phyloP scores from a whole-genome alignment of 2,113 vertebrate species.

The Aythya baeri region DNA sequence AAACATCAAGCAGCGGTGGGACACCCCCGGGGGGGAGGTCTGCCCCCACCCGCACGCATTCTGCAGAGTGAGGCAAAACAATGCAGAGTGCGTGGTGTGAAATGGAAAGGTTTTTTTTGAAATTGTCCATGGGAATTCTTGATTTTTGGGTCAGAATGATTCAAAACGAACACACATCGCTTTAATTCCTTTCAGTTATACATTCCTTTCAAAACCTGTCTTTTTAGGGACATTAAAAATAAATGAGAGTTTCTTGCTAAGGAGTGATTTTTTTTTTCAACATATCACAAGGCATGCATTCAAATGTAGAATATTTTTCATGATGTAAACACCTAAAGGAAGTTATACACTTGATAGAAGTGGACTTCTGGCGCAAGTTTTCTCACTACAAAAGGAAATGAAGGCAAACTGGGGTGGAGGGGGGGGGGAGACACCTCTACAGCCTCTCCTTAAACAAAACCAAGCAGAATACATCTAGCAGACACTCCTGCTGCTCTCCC shows the following conservation, averaged over 20 bases:
- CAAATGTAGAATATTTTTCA: not conserved
- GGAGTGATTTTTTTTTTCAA: not conserved
- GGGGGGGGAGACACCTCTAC: not conserved
- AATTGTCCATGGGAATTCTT: not conserved
- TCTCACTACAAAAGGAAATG: not conserved
- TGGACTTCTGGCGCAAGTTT: not conserved
- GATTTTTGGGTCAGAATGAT: not conserved
- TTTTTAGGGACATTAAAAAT: slow-evolving; percentile 45
- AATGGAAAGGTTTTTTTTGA: not conserved
- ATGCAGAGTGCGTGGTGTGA: not conserved
- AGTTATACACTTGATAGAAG: not conserved
- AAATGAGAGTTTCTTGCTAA: not conserved
- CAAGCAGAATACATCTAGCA: not conserved
- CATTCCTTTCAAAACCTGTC: slow-evolving; percentile 2
- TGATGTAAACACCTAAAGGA: not conserved
- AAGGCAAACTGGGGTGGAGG: not conserved
- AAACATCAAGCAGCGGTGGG: not conserved
- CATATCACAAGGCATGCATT: not conserved
- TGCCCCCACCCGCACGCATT: not conserved
- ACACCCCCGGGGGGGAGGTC: accelerated
- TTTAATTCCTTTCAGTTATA: not conserved
- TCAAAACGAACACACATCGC: not conserved
- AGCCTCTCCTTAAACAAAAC: not conserved
- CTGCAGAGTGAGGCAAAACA: not conserved
- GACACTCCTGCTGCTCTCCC: not conserved